Evolutionary conservation across 2,113 vertebrate genomes (phyloP).

Genomic region (Equus przewalskii): DNA sequence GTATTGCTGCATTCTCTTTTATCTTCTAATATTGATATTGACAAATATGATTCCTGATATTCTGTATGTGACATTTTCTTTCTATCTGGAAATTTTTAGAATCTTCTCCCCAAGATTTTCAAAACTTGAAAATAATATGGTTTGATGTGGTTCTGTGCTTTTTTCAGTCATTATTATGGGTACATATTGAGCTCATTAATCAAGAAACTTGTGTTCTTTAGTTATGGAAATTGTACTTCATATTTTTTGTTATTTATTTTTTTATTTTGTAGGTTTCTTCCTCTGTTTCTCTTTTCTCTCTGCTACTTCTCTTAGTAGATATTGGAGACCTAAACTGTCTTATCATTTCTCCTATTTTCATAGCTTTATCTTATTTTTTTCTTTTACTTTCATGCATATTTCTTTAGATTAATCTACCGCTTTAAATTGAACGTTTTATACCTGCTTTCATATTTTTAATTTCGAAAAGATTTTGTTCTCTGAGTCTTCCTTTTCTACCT

Average conservation of each 20-base stretch:
- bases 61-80: not conserved
- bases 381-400: constrained; percentile 2
- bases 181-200: not conserved
- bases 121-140: not conserved
- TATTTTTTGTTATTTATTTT: not conserved
- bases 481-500: not conserved
- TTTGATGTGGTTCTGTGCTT: not conserved
- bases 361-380: not conserved
- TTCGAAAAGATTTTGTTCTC: constrained; percentile 39
- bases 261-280: not conserved
- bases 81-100: not conserved
- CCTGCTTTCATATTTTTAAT: constrained; percentile 49
- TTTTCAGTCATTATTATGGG: not conserved
- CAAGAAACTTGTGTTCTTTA: not conserved
- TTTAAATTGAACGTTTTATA: not conserved
- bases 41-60: not conserved
- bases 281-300: not conserved
- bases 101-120: not conserved
- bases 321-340: not conserved
- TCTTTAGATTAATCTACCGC: not conserved
- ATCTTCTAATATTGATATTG: not conserved
- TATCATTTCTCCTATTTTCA: constrained; percentile 7
- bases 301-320: not conserved
- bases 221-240: not conserved
- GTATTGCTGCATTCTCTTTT: not conserved